These are phyloP conservation scores for Probosciger aterrimus DNA, from an alignment of 2,113 vertebrate genomes.

Conservation along the genomic window DNA sequence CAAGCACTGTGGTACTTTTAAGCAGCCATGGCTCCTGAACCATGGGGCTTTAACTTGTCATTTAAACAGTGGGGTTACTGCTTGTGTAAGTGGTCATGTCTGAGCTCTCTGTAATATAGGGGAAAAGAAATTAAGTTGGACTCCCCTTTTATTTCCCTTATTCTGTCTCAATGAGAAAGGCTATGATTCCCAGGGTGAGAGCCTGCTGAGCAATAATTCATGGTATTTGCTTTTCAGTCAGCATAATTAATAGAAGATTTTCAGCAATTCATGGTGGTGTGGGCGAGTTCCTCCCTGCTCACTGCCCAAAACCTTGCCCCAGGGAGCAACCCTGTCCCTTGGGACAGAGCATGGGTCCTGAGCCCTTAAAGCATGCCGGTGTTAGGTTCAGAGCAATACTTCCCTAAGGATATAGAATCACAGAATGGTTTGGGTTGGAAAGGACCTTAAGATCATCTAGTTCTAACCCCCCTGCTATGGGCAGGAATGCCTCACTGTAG, in stretches of 20 bases:
- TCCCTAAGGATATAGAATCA: background rate
- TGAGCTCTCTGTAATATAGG: background rate
- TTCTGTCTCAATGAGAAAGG: constrained; percentile 4
- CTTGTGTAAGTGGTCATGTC: background rate
- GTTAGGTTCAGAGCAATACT: background rate
- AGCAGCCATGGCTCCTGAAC: background rate
- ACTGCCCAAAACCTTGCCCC: background rate
- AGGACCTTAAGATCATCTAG: background rate
- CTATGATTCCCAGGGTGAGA: background rate
- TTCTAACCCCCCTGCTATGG: background rate
- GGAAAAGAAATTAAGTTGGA: background rate
- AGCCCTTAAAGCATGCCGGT: background rate
- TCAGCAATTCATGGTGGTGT: background rate
- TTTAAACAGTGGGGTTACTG: background rate
- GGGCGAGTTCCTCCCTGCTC: background rate
- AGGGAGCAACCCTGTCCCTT: background rate
- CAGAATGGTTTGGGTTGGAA: background rate
- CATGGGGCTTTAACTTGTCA: background rate
- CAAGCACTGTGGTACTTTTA: background rate
- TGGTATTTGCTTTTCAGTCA: background rate
- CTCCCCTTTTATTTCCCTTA: background rate
- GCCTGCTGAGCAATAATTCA: background rate
- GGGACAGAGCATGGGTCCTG: background rate
- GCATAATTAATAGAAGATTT: background rate
- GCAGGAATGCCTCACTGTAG: background rate